Conservation (phyloP, 2,797 vertebrate genomes). For the Notoglanidium macrostoma region DNA sequence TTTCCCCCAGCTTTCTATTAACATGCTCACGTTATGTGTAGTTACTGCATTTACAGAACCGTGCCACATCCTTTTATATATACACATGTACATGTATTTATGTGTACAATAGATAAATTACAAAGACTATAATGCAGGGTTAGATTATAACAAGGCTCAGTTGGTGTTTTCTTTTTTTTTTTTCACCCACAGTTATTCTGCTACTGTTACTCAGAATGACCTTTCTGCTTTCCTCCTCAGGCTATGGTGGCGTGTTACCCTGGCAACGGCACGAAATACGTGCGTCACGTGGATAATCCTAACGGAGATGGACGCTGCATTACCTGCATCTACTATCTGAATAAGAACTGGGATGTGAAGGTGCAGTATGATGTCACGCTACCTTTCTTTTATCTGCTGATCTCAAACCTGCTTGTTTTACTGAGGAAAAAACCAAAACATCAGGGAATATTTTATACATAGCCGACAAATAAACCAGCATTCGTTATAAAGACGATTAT, state of each 20-base stretch:
- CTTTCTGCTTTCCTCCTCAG: conserved; percentile 64
- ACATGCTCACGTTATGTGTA: neutral
- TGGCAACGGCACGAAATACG: conserved; percentile 86
- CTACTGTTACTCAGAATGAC: conserved; percentile 36
- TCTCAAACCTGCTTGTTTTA: conserved; percentile 8
- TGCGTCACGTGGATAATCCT: conserved; percentile 92
- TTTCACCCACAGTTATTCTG: conserved; percentile 15
- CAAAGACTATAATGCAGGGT: conserved; percentile 2
- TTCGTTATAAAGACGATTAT: neutral
- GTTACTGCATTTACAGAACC: neutral
- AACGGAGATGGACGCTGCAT: conserved; percentile 89
- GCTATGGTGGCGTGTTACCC: conserved; percentile 95
- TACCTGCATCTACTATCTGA: conserved; percentile 95
- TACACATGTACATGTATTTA: neutral
- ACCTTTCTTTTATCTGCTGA: neutral
- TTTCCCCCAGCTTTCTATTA: neutral
- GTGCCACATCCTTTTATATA: neutral
- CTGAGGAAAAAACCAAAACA: neutral
- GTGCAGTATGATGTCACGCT: conserved; percentile 64
- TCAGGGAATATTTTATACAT: neutral
- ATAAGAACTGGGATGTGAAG: conserved; percentile 90
- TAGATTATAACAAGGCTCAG: neutral
- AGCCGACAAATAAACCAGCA: conserved; percentile 2
- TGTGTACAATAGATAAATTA: neutral
- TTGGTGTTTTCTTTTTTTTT: conserved; percentile 10